These are phyloP conservation scores for Triplophysa rosa DNA, from an alignment of 2,113 vertebrate species.

Conservation along the genomic window DNA sequence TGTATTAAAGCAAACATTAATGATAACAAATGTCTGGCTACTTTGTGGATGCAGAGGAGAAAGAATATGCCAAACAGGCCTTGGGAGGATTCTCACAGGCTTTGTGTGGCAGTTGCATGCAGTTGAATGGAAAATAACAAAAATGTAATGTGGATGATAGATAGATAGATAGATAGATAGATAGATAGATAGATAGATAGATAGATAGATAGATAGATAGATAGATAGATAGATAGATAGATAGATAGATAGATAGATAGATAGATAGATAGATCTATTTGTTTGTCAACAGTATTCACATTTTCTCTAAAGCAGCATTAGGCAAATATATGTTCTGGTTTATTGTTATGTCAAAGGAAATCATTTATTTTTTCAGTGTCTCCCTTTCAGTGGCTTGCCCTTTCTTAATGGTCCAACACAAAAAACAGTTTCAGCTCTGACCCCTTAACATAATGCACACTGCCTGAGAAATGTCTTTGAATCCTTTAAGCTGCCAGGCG, in stretches of 20 bases:
- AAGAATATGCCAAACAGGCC: not conserved
- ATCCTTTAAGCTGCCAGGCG: slow-evolving; percentile 73
- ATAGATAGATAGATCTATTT: too few species aligned
- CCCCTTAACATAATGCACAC: slow-evolving; percentile 72
- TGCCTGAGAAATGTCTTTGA: slow-evolving; percentile 71
- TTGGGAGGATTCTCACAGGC: not conserved
- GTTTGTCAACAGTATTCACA: too few species aligned
- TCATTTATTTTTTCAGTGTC: slow-evolving; percentile 49
- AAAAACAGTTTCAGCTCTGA: slow-evolving; percentile 63
- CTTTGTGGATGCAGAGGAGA: slow-evolving; percentile 22
- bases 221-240: too few species aligned
- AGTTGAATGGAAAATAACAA: too few species aligned
- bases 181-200: too few species aligned
- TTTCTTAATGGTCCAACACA: slow-evolving; percentile 59
- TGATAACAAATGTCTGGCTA: slow-evolving; percentile 57
- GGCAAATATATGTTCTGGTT: not conserved
- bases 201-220: too few species aligned
- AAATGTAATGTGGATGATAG: too few species aligned
- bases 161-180: too few species aligned
- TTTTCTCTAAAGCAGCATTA: too few species aligned
- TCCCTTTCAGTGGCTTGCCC: slow-evolving; percentile 55
- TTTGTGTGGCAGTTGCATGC: not conserved
- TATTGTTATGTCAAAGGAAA: slow-evolving; percentile 44
- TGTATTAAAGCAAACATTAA: slow-evolving; percentile 68
- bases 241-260: too few species aligned